Evolutionary conservation across 2,888 invertebrate species (phyloP), one percentile per base, ranked within the genome.

Genomic region (Marronus borbonicus): DNA sequence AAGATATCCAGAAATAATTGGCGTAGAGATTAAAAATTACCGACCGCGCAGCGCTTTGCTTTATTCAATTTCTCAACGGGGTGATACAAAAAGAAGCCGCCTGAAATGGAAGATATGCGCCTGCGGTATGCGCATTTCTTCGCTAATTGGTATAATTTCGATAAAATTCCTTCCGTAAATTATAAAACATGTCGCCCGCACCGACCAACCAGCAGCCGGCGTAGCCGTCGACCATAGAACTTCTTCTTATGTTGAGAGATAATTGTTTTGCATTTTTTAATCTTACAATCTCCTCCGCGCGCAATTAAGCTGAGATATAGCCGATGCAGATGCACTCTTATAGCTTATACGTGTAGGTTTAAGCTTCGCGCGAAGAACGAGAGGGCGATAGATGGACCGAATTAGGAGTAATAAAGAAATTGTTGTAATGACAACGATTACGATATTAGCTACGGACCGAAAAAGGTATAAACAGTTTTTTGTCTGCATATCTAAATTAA

Each of bases 111-210:
- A 72, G 77, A 70, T 77, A 77, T 76, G 78, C 58, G 79, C 76
- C 66, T 44, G 39, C 64, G 79, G 81, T 76, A 81, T 81, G 77
- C 64, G 74, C 77, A 68, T 76, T 70, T 79, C 79, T 80, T 64
- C 80, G 75, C 81, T 82, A 83, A 83, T 83, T 83, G 82, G 81
- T 79, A 80, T 80, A 82, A 83, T 82, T 83, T 82, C 81, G 83
- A 83, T 83, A 80, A 83, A 82, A 81, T 81, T 78, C 81, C 80
- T 76, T 70, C 77, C 77, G 81, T 79, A 81, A 81, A 82, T 83
- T 82, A 82, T 82, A 80, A 82, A 81, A 81, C 80, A 81, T 82
- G 80, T 81, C 79, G 80, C 64, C 76, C 50, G 44, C 17, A 20
- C 44, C 72, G 60, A 44, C 58, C 72, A 58, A 72, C 39, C 60